Base-by-base conservation (phyloP, 2,113 vertebrate genomes). In the Pionites leucogaster region DNA sequence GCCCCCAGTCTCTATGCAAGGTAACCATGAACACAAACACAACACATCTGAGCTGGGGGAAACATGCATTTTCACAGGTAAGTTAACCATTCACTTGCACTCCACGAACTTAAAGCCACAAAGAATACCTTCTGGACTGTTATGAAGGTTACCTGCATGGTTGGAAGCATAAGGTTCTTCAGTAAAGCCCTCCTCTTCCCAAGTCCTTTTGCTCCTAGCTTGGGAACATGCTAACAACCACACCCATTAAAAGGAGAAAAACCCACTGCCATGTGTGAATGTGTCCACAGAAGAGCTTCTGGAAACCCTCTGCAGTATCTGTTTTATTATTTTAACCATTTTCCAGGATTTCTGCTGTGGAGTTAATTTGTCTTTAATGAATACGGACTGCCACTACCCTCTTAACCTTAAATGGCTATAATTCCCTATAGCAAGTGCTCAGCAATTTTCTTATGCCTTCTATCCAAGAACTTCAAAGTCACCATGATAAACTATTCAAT, bases 401-500 rank as follows among this genome's bases (percentile, higher is more conserved):
- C 85, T 87, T 90, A 90, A 86, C 82, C 93, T 93, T 86, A 95
- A 90, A 94, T 41, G 79, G 95, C 91, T 94, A 60, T 29, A 77
- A 95, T 84, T 93, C 94, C 77, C 83, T 31, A 19, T 3, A 93
- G 88, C 67, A 91, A 91, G 44, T 1, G 1, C 69, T 95, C 95
- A 94, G 95, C 89, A 84, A 93, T 71, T 82, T 81, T 88, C 83
- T 50, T 60, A 47, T 17, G 69, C 74, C 77, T 89, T 68, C 89
- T 82, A 15, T 91, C 93, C 95, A 96, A 93, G 57, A 89, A 95
- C 95, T 92, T 97, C 91, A 95, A 95, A 92, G 94, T 68, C 55
- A 17, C 86, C 55, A n/a, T 64, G 92, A 96, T 92, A 92, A 95
- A 91, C 86, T 68, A 75, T 39, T 91, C 77, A 64, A 46, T 95